Evolutionary conservation across 2,113 vertebrate species (phyloP).

Genomic region (Xenotilapia caudafasciata): DNA sequence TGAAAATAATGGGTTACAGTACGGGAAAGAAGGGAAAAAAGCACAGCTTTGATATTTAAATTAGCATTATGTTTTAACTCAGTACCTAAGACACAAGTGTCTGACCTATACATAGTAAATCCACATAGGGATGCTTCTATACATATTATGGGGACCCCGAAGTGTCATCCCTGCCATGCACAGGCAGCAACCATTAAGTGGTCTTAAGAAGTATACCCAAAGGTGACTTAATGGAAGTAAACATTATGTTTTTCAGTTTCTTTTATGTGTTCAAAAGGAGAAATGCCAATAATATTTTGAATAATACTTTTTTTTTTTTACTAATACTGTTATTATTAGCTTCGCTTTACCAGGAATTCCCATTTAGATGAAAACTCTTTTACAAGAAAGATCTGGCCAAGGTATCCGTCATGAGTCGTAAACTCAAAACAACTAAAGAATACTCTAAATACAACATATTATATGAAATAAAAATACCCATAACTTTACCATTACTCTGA

Average conservation of each 20-base stretch:
- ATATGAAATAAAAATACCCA: neutral
- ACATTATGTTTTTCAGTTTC: neutral
- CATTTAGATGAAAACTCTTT: neutral
- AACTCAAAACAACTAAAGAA: neutral
- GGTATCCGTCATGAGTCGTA: neutral
- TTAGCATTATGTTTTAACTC: neutral
- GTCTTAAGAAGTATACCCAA: neutral
- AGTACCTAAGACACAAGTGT: neutral
- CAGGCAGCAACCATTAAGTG: neutral
- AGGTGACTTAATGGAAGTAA: neutral
- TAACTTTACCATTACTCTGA: neutral
- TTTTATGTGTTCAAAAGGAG: neutral
- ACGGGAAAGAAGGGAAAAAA: rapidly evolving
- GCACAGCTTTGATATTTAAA: neutral
- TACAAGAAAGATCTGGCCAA: neutral
- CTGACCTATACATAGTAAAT: neutral
- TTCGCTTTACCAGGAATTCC: neutral
- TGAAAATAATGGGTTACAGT: neutral
- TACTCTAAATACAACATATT: neutral
- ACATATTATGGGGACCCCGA: neutral
- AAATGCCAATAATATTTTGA: neutral
- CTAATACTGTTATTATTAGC: neutral
- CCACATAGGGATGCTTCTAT: neutral
- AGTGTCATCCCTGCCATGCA: neutral
- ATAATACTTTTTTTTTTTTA: neutral